Conservation (phyloP, 2,888 invertebrate genomes). For the Tubulanus polymorphus region DNA sequence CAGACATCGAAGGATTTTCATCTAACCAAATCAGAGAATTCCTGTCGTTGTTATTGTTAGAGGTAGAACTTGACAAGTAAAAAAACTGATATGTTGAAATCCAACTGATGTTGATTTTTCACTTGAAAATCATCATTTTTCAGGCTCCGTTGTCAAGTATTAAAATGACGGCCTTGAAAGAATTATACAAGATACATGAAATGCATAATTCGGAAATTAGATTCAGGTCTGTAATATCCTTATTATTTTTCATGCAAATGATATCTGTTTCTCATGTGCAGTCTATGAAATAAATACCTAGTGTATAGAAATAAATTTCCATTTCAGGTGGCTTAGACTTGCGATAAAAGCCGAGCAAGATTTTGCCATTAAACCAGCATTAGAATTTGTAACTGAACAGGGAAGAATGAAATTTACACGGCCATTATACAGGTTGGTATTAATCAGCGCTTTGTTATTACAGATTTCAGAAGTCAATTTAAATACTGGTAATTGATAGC, state of each 20-base stretch:
- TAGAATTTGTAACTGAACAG: conserved; percentile 75
- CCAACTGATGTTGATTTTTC: conserved; percentile 2
- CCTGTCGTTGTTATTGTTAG: conserved; percentile 64
- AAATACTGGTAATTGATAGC: not conserved
- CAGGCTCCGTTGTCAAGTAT: conserved; percentile 57
- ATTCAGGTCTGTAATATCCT: conserved; percentile 52
- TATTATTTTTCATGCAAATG: no score
- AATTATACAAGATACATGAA: conserved; percentile 63
- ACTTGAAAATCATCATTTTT: conserved; percentile 18
- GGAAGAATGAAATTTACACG: conserved; percentile 90
- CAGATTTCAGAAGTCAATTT: not conserved
- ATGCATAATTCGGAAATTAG: conserved; percentile 75
- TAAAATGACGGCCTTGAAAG: conserved; percentile 63
- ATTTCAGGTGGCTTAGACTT: conserved; percentile 72
- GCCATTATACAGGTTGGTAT: conserved; percentile 70
- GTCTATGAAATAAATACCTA: no score
- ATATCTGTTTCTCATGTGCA: no score
- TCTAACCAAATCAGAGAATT: conserved; percentile 68
- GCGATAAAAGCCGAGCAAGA: conserved; percentile 71
- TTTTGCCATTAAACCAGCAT: conserved; percentile 64
- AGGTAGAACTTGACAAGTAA: conserved; percentile 23
- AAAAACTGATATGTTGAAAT: not conserved
- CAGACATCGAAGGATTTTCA: conserved; percentile 61
- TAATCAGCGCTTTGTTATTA: conserved; percentile 11
- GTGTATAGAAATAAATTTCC: no score